These are phyloP conservation scores for Pedetes capensis DNA, from an alignment of 2,113 vertebrate species.

Conservation along the genomic window DNA sequence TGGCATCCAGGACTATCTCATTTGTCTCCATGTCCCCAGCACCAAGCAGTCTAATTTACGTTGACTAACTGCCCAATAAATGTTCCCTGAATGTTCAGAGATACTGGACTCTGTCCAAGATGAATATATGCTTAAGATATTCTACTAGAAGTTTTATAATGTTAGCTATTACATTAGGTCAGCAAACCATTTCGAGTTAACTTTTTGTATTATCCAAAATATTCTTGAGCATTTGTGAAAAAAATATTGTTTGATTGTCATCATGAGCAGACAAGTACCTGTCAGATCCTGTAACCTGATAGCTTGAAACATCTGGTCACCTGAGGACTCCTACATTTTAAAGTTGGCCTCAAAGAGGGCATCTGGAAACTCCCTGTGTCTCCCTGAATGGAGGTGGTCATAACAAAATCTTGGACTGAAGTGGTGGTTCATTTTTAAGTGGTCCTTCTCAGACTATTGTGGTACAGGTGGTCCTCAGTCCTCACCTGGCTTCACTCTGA, in stretches of 20 bases:
- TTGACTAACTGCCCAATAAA: slow-evolving; percentile 51
- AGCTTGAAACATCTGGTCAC: not conserved
- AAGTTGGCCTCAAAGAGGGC: not conserved
- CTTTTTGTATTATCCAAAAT: slow-evolving; percentile 27
- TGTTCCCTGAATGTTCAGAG: slow-evolving; percentile 30
- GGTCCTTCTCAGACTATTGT: not conserved
- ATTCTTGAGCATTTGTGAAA: not conserved
- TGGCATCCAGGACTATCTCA: not conserved
- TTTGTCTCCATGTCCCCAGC: not conserved
- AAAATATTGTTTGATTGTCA: not conserved
- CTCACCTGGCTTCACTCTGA: not conserved
- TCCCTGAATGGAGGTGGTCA: not conserved
- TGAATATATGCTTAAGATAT: not conserved
- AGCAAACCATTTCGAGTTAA: slow-evolving; percentile 21
- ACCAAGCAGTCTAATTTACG: not conserved
- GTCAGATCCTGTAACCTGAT: not conserved
- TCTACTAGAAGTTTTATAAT: not conserved
- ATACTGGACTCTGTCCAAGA: not conserved
- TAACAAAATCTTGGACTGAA: not conserved
- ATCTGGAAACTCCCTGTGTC: rapidly evolving
- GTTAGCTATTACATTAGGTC: slow-evolving; percentile 15
- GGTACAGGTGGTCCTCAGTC: rapidly evolving
- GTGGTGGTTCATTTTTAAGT: not conserved
- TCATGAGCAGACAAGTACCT: not conserved
- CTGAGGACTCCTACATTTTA: not conserved